Base-by-base conservation (phyloP, 2,888 invertebrate species). In the Nomada fabriciana region DNA sequence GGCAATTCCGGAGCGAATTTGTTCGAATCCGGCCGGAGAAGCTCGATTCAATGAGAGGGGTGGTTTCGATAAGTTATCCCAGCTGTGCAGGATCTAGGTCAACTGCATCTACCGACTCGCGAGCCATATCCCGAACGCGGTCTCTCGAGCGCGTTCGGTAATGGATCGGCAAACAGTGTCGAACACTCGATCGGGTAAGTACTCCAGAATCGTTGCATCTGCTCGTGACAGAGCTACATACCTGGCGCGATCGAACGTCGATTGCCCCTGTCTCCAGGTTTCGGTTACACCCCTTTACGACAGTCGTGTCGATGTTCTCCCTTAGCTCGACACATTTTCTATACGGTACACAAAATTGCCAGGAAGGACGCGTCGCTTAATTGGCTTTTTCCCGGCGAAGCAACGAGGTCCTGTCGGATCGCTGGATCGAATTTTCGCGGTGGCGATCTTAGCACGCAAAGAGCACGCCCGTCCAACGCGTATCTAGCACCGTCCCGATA, bases 381-480 rank as follows among this genome's bases (percentile, higher is more conserved):
- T 80, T 76, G 71, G 65, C 60, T 67, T 53, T 61, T 29, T 23
- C 60, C 52, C 18, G 18, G 10, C 4, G 23, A 36, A 5, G 2
- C 64, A 75, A 50, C 69, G 47, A 75, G 29, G 47, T 63, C 68
- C 13, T 61, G 50, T 47, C 59, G 60, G n/a, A 61, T 25, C 71
- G 70, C 18, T 63, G 67, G 68, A 50, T 43, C 76, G 70, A 76
- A 77, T 77, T 78, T 73, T 69, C 69, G 43, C 67, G 10, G 52
- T 53, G 76, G 53, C 80, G 43, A 81, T 77, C 83, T 71, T 75
- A 77, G 55, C 2, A 25, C 25, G 25, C 25, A 2, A 25, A 25
- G 25, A 2, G 25, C 2, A 25, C 1, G 25, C 29, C 59, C 63
- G 59, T 47, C 63, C 23, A 29, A 42, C 50, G 4, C 60, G 43